Evolutionary conservation across 2,797 vertebrate species (phyloP).

Genomic region (Tarsius wallacei): DNA sequence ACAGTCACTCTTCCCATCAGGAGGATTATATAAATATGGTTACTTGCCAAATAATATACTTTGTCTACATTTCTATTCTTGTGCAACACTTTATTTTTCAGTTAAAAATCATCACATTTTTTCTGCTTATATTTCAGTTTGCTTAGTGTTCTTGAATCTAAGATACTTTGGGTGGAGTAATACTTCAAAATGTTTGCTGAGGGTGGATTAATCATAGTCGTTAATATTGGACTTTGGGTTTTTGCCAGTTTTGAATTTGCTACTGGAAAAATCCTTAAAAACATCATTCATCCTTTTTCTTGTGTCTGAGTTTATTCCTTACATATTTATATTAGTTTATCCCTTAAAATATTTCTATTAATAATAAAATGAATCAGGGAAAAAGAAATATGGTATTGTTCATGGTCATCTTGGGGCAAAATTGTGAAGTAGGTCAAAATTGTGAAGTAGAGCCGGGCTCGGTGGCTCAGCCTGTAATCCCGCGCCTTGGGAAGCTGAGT

Average conservation of each 20-base stretch:
- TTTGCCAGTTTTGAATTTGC: constrained; percentile 4
- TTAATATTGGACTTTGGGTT: neutral
- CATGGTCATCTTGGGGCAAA: neutral
- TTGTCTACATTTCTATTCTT: neutral
- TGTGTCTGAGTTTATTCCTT: neutral
- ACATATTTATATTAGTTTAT: neutral
- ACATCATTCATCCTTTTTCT: neutral
- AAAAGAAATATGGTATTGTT: neutral
- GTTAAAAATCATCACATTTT: neutral
- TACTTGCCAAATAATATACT: neutral
- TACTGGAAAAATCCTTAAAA: neutral
- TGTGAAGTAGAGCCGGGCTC: too few relatives aligned
- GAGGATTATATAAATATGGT: constrained; percentile 16
- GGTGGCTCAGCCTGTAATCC: too few relatives aligned
- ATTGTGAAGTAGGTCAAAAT: neutral
- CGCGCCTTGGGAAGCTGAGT: too few relatives aligned
- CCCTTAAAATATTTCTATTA: neutral
- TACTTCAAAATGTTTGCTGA: constrained; percentile 42
- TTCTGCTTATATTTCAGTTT: neutral
- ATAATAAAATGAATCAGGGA: constrained; percentile 14
- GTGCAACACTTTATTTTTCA: constrained; percentile 10
- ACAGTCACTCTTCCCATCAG: neutral
- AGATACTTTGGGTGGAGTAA: neutral
- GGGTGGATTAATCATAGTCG: neutral
- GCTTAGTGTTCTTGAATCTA: neutral